Evolutionary conservation across 2,113 vertebrate species (phyloP).

Genomic region (Caranx melampygus): DNA sequence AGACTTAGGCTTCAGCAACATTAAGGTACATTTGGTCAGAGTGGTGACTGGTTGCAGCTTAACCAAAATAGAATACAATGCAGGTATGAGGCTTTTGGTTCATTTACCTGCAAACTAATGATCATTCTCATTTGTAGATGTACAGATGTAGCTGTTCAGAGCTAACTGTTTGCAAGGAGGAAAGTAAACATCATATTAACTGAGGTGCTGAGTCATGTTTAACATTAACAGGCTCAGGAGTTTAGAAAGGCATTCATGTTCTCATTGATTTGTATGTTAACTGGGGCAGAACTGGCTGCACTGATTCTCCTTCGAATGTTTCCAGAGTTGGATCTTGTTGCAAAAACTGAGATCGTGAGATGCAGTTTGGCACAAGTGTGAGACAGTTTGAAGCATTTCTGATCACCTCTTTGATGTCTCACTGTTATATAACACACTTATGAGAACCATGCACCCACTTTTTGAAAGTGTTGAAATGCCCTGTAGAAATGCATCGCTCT

Average conservation of each 20-base stretch:
- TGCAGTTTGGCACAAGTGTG: background rate
- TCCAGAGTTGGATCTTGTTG: background rate
- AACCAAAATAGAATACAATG: no score
- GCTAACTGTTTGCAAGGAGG: background rate
- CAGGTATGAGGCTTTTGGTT: no score
- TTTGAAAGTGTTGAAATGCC: constrained; percentile 1
- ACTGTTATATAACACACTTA: background rate
- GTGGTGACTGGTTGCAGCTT: no score
- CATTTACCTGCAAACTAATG: no score
- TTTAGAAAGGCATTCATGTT: background rate
- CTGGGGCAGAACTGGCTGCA: background rate
- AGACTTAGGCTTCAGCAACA: no score
- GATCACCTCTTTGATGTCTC: background rate
- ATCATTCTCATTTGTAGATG: no score
- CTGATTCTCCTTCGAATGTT: constrained; percentile 9
- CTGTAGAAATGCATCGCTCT: background rate
- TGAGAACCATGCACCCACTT: background rate
- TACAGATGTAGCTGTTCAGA: background rate
- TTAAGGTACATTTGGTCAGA: no score
- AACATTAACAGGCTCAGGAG: background rate
- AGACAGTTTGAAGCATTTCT: background rate
- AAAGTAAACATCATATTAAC: no score
- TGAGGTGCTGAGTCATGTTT: constrained; percentile 14
- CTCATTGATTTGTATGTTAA: background rate
- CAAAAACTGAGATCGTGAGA: background rate